phyloP scores from a whole-genome alignment of 2,113 vertebrate genomes.

The Lipophrys pholis region DNA sequence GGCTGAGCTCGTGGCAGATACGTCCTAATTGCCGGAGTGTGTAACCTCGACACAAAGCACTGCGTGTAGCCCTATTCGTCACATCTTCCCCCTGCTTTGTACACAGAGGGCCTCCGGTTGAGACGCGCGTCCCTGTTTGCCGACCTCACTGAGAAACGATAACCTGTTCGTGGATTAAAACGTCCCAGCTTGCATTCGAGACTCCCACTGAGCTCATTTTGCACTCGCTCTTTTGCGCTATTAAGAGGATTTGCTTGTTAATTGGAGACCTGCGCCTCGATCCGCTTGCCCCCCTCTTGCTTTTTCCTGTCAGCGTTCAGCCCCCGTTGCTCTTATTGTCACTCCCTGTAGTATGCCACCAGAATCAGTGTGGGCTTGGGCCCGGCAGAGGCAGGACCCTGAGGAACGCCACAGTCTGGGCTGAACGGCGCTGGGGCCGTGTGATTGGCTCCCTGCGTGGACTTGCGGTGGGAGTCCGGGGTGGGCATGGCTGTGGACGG shows the following conservation, averaged over 20 bases:
- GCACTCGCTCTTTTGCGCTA: neutral
- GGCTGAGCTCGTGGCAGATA: slow-evolving; percentile 3
- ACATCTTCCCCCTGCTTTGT: slow-evolving; percentile 27
- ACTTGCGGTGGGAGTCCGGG: slow-evolving; percentile 24
- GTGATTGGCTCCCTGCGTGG: slow-evolving; percentile 12
- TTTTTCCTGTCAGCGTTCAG: neutral
- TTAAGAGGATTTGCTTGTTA: slow-evolving; percentile 38
- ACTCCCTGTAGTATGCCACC: slow-evolving; percentile 76
- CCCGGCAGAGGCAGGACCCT: neutral
- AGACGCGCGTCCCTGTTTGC: slow-evolving; percentile 17
- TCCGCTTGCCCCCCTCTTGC: neutral
- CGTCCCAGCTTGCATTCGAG: slow-evolving; percentile 15
- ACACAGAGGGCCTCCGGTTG: slow-evolving; percentile 7
- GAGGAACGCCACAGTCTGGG: neutral
- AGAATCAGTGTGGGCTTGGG: slow-evolving; percentile 69
- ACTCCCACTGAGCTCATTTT: slow-evolving; percentile 30
- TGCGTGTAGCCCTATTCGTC: slow-evolving; percentile 18
- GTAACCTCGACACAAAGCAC: slow-evolving; percentile 12
- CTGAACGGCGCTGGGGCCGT: neutral
- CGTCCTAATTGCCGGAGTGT: slow-evolving; percentile 12
- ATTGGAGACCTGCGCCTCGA: slow-evolving; percentile 21
- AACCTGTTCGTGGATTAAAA: slow-evolving; percentile 29
- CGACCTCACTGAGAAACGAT: neutral
- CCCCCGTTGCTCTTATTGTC: neutral
- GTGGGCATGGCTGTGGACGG: slow-evolving; percentile 34